phyloP scores from a whole-genome alignment of 2,888 invertebrate genomes.

The Eristalis tenax region DNA sequence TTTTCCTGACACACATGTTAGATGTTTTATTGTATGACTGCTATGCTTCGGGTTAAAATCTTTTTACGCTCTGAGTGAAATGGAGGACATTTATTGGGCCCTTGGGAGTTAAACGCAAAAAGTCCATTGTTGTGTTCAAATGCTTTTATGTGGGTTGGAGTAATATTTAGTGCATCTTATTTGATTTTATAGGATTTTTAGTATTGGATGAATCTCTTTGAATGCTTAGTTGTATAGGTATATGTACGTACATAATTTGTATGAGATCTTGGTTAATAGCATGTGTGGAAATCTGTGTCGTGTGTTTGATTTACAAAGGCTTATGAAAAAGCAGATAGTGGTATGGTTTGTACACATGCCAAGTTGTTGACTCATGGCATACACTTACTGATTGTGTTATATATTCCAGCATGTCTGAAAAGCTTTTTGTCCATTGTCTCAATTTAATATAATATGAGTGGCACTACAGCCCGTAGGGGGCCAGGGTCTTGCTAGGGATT shows the following conservation, averaged over 20 bases:
- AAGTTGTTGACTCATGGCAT: neutral
- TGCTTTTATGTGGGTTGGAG: neutral
- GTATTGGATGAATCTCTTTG: neutral
- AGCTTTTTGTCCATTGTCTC: no score
- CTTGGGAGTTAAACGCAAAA: slow-evolving; percentile 31
- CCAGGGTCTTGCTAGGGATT: no score
- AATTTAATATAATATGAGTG: no score
- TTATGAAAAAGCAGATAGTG: neutral
- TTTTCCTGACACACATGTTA: slow-evolving; percentile 43
- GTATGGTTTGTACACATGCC: neutral
- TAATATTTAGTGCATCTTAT: neutral
- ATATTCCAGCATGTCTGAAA: no score
- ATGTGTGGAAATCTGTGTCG: neutral
- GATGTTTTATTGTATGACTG: slow-evolving; percentile 30
- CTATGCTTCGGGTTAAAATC: slow-evolving; percentile 28
- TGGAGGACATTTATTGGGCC: slow-evolving; percentile 51
- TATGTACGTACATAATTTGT: neutral
- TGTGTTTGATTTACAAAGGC: neutral
- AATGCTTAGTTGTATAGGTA: neutral
- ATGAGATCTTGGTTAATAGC: neutral
- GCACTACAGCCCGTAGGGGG: no score
- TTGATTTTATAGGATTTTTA: neutral
- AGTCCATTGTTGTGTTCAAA: neutral
- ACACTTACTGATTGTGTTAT: neutral
- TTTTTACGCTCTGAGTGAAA: slow-evolving; percentile 26